These are phyloP conservation scores for Sebastes reedi DNA, from an alignment of 2,797 vertebrate genomes.

Conservation along the genomic window DNA sequence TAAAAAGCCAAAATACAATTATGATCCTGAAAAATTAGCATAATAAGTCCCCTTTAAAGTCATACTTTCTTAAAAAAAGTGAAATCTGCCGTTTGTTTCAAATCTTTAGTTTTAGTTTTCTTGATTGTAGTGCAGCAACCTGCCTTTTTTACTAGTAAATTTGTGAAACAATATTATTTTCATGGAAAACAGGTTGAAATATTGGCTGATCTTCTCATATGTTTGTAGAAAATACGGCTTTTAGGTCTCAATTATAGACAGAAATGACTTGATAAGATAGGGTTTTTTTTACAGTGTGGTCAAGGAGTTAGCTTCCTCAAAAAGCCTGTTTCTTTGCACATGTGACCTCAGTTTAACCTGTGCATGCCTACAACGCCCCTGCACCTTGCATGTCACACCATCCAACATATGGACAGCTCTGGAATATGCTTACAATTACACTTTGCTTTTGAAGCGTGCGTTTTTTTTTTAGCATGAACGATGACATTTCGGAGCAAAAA, in stretches of 20 bases:
- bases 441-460: neutral
- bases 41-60: too few relatives aligned
- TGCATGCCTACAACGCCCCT: conserved; percentile 20
- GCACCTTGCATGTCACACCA: conserved; percentile 24
- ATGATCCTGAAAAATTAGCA: fast-evolving
- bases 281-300: neutral
- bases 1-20: too few relatives aligned
- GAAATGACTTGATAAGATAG: neutral
- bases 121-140: neutral
- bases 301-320: neutral
- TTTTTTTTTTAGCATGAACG: neutral
- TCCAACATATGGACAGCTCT: conserved; percentile 16
- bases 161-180: neutral
- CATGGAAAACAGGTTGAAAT: neutral
- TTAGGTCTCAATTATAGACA: neutral
- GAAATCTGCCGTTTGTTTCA: neutral
- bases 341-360: conserved; percentile 25
- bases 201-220: neutral
- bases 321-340: neutral
- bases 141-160: too few relatives aligned
- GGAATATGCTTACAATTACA: conserved; percentile 38
- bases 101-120: neutral
- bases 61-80: neutral
- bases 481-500: neutral
- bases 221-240: neutral